These are phyloP conservation scores for Machimus atricapillus DNA, from an alignment of 2,888 invertebrate species.

Conservation along the genomic window DNA sequence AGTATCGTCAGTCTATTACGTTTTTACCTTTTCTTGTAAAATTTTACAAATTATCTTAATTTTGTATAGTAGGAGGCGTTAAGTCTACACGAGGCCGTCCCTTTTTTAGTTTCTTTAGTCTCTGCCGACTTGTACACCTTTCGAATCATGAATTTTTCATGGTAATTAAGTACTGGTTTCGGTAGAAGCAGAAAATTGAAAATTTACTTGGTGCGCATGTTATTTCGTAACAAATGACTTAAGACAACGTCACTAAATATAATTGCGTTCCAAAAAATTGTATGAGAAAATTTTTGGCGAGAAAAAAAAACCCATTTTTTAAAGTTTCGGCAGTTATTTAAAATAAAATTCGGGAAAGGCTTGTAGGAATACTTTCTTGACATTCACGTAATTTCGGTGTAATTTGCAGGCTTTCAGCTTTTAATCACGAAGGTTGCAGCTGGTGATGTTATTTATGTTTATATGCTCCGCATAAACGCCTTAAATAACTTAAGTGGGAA, in stretches of 20 bases:
- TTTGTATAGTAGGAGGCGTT: neutral
- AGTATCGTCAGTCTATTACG: neutral
- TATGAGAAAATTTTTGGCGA: neutral
- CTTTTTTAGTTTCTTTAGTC: neutral
- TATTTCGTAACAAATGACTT: neutral
- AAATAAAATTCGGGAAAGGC: neutral
- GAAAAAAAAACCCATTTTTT: neutral
- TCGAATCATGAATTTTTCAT: neutral
- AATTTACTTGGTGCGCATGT: neutral
- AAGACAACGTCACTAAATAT: neutral
- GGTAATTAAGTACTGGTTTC: neutral
- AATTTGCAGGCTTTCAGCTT: neutral
- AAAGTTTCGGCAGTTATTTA: neutral
- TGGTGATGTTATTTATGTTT: neutral
- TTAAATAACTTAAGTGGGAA: neutral
- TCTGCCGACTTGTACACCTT: neutral
- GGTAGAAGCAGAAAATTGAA: neutral
- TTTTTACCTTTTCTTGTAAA: neutral
- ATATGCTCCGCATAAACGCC: neutral
- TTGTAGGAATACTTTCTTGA: neutral
- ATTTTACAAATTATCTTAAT: neutral
- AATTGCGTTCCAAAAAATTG: neutral
- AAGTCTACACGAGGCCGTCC: neutral
- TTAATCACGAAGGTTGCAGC: neutral
- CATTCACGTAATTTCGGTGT: neutral